Base-by-base conservation (phyloP, 92 coral and sea anemone genomes). In the Nematostella vectensis region DNA sequence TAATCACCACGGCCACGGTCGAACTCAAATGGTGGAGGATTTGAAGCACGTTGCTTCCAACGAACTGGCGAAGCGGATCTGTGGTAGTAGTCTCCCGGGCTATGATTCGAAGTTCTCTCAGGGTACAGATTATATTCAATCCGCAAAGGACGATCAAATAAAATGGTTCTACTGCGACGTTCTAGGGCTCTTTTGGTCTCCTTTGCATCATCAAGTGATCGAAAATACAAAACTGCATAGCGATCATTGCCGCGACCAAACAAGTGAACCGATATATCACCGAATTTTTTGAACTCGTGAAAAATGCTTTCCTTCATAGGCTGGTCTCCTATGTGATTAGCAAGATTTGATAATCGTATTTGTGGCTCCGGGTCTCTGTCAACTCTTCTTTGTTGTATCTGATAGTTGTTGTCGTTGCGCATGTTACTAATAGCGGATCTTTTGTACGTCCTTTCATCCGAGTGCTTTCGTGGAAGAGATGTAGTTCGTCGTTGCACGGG, bases 211-310 rank as follows among this genome's bases (percentile, higher is more conserved):
- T 93, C 96, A 38, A 78, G 53, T 67, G 71, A 85, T 75, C 94
- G 96, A 79, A 93, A 93, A 72, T 79, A 87, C 69, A 93, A 84
- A 82, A 82, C 85, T 48, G 96, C 99, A 61, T 71, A 87, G 58
- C 99, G 99, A 54, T 93, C 99, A 62, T 93, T 88, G 56, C 85
- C 99, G 70, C 89, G 99, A 54, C 89, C 91, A 58, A 79, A 74
- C 80, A 93, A 78, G 61, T 77, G 87, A 54, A 87, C 96, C 58
- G 82, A 69, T 66, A 93, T 75, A 24, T 87, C 99, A 24, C 95
- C 95, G 70, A 87, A 86, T 83, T 93, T 93, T 68, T 87, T 93
- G 72, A 93, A 87, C 93, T 93, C 99, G 69, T 86, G 95, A 74
- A 71, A 75, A 63, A 93, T 78, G 62, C 69, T 83, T 56, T 93